Conservation (phyloP, 1,140 invertebrate genomes). For the Dreissena rostriformis region DNA sequence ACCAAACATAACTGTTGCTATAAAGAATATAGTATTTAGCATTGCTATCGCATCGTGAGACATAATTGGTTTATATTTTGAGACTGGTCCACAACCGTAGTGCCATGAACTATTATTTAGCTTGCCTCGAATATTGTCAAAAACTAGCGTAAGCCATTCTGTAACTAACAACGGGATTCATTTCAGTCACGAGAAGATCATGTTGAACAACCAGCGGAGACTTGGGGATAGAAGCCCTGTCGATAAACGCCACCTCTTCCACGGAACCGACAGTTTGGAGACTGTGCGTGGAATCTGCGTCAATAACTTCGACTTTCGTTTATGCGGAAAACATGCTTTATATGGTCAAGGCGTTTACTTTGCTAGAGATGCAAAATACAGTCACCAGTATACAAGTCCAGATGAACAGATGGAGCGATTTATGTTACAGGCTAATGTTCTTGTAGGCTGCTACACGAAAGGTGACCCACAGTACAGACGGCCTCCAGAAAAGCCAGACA, state of each 20-base stretch:
- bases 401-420: conserved; percentile 33
- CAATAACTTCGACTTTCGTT: conserved; percentile 71
- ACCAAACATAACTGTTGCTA: too few species aligned
- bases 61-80: too few species aligned
- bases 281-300: conserved; percentile 63
- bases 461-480: conserved; percentile 64
- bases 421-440: conserved; percentile 72
- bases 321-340: conserved; percentile 65
- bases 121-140: too few species aligned
- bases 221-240: conserved; percentile 25
- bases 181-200: conserved; percentile 50
- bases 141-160: too few species aligned
- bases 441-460: conserved; percentile 67
- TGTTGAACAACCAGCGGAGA: conserved; percentile 55
- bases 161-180: too few species aligned
- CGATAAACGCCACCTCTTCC: conserved; percentile 63
- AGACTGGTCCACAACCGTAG: too few species aligned
- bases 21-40: too few species aligned
- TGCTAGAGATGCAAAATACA: conserved; percentile 68
- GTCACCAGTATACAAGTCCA: conserved; percentile 62
- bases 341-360: conserved; percentile 77
- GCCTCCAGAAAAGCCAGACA: conserved; percentile 62
- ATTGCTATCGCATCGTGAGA: too few species aligned
- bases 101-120: too few species aligned
- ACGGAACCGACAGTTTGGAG: conserved; percentile 67